These are phyloP conservation scores for Mus pahari DNA, from an alignment of 2,113 vertebrate species.

Conservation along the genomic window DNA sequence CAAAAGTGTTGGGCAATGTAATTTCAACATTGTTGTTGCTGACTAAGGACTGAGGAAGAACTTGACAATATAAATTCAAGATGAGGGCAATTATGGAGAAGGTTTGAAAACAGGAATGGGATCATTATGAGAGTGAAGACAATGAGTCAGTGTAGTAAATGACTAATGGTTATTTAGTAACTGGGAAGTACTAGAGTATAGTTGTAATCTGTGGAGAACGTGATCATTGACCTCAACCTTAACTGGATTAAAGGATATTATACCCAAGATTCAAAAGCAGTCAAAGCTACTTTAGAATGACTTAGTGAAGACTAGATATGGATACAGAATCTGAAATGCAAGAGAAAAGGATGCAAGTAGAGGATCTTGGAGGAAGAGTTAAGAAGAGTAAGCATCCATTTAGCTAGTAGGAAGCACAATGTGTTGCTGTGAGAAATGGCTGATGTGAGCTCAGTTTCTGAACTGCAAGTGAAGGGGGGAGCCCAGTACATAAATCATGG, in stretches of 20 bases:
- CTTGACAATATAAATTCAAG: not conserved
- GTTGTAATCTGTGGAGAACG: not conserved
- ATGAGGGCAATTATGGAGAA: not conserved
- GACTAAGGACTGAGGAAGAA: fast-evolving
- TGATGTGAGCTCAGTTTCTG: not conserved
- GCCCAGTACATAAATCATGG: not conserved
- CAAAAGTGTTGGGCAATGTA: too few species aligned
- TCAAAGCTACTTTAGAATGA: too few species aligned
- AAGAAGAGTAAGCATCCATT: not conserved
- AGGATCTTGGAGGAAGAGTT: not conserved
- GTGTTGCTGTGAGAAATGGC: not conserved
- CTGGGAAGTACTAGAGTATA: fast-evolving
- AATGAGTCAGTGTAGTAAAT: not conserved
- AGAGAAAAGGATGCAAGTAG: not conserved
- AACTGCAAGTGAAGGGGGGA: not conserved
- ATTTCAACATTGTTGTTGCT: not conserved
- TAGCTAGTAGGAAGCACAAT: too few species aligned
- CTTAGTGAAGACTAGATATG: not conserved
- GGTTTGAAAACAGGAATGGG: not conserved
- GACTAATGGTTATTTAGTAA: not conserved
- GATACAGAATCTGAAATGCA: not conserved
- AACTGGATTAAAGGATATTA: not conserved
- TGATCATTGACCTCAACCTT: not conserved
- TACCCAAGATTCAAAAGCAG: too few species aligned
- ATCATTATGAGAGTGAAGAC: not conserved